phyloP scores from a whole-genome alignment of 1,140 invertebrate species.

The Nephila pilipes region DNA sequence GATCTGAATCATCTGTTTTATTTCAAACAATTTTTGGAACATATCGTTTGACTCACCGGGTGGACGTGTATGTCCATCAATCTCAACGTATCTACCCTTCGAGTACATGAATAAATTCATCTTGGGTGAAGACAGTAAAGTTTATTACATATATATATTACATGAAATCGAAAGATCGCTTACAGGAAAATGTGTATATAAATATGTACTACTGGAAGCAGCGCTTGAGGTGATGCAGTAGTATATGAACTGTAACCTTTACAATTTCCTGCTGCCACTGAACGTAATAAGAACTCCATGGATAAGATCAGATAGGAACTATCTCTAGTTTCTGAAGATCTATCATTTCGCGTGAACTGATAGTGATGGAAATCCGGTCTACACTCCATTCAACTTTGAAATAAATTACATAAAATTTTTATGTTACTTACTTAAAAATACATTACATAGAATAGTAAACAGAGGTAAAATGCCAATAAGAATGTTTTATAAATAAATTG shows the following conservation, averaged over 20 bases:
- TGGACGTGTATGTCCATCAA: no score
- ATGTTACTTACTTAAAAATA: neutral
- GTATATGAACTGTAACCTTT: constrained; percentile 86
- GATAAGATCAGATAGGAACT: constrained; percentile 84
- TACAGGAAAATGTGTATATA: neutral
- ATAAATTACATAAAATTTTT: no score
- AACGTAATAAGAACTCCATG: constrained; percentile 93
- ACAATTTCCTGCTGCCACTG: constrained; percentile 89
- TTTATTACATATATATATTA: no score
- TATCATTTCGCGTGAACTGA: constrained; percentile 88
- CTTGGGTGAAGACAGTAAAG: no score
- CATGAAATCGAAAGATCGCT: no score
- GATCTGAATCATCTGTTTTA: no score
- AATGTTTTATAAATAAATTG: no score
- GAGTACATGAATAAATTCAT: no score
- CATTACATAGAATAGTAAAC: neutral
- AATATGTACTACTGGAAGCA: constrained; percentile 89
- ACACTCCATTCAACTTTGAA: constrained; percentile 87
- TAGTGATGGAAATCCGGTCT: constrained; percentile 88
- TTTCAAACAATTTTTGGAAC: no score
- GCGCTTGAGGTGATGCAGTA: constrained; percentile 83
- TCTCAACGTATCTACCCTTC: no score
- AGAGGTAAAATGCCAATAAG: no score
- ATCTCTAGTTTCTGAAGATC: constrained; percentile 85
- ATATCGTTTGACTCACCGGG: no score